These are phyloP conservation scores for Zenarchopterus dispar DNA, from an alignment of 2,797 vertebrate species.

Conservation along the genomic window DNA sequence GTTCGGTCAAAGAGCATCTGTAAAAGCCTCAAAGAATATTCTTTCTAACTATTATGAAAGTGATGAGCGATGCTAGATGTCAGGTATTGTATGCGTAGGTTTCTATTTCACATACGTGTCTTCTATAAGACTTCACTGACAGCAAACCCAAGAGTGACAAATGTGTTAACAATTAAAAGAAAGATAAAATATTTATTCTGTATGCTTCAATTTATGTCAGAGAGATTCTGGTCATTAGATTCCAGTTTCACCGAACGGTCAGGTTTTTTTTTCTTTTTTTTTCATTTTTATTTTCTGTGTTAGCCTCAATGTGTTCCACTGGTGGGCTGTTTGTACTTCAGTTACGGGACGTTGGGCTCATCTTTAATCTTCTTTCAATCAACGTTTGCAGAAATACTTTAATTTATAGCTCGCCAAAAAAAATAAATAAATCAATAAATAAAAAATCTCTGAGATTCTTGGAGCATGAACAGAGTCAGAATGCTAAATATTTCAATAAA, in stretches of 20 bases:
- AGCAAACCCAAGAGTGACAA: conserved; percentile 4
- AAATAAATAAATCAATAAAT: neutral
- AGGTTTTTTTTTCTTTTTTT: neutral
- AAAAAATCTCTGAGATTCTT: conserved; percentile 53
- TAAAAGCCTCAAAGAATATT: conserved; percentile 20
- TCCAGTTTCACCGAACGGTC: conserved; percentile 12
- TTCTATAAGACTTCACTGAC: neutral
- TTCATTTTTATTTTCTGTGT: neutral
- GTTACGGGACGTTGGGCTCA: conserved; percentile 37
- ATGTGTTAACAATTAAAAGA: conserved; percentile 18
- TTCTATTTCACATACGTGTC: conserved; percentile 4
- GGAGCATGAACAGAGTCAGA: conserved; percentile 50
- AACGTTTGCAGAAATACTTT: conserved; percentile 42
- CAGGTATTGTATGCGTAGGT: conserved; percentile 1
- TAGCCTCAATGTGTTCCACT: neutral
- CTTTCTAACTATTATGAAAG: conserved; percentile 30
- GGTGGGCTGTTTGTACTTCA: conserved; percentile 41
- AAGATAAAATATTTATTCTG: conserved; percentile 34
- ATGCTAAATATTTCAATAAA: conserved; percentile 81
- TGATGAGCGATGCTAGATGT: conserved; percentile 6
- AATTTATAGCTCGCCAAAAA: conserved; percentile 29
- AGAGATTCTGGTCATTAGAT: conserved; percentile 23
- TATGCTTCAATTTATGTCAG: conserved; percentile 24
- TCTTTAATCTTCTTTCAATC: conserved; percentile 26
- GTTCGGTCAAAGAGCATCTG: conserved; percentile 48